Conservation (phyloP, 1,140 invertebrate genomes). For the Sinella curviseta region DNA sequence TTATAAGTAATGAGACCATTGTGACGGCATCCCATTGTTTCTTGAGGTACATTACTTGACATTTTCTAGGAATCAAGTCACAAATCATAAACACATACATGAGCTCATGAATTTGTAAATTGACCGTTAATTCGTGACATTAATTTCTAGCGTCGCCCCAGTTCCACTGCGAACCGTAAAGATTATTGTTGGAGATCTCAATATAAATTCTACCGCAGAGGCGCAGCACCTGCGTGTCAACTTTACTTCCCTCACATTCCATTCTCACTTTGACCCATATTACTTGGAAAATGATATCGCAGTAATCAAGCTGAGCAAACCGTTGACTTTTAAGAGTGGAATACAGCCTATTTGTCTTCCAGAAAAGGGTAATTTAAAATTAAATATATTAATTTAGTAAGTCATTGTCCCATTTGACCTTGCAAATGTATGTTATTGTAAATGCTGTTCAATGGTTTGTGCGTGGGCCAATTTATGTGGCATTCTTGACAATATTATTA, state of each 20-base stretch:
- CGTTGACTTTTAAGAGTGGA: constrained; percentile 53
- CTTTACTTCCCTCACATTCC: constrained; percentile 52
- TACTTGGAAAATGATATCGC: constrained; percentile 58
- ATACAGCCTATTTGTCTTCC: constrained; percentile 59
- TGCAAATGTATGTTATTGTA: too few relatives aligned
- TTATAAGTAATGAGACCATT: constrained; percentile 60
- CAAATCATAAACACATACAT: too few relatives aligned
- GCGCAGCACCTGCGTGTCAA: constrained; percentile 49
- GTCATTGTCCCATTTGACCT: too few relatives aligned
- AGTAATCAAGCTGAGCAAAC: constrained; percentile 54
- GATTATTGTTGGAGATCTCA: constrained; percentile 52
- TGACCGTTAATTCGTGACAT: too few relatives aligned
- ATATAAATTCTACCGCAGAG: constrained; percentile 53
- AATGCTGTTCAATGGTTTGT: too few relatives aligned
- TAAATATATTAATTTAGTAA: too few relatives aligned
- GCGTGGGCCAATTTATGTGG: too few relatives aligned
- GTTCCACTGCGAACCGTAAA: constrained; percentile 31
- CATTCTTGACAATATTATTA: too few relatives aligned
- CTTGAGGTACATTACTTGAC: constrained; percentile 51
- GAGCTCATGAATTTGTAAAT: too few relatives aligned
- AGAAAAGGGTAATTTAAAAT: constrained; percentile 48
- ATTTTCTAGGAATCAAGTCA: not conserved
- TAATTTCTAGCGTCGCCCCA: constrained; percentile 37
- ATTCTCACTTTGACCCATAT: constrained; percentile 55
- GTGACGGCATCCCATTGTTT: constrained; percentile 66